Percentiles rank a stretch among this genome's conserved stretches.
phyloP scores from a whole-genome alignment of 2,888 invertebrate species.

The Cerastoderma edule region DNA sequence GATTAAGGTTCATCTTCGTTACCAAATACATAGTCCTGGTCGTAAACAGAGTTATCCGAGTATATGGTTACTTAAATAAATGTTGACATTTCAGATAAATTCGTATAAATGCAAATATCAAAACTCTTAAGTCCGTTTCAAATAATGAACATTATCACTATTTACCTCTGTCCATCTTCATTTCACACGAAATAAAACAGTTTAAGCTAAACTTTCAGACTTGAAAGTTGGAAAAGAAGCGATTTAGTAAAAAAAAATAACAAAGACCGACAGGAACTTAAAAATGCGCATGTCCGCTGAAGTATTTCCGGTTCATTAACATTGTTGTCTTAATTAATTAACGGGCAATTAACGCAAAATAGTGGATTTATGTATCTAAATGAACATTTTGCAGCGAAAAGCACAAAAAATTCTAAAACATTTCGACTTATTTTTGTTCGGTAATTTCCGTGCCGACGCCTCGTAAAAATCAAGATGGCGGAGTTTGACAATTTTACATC shows the following conservation, averaged over 20 bases:
- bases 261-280: conserved; percentile 34
- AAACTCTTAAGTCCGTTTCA: too few species aligned
- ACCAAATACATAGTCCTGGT: too few species aligned
- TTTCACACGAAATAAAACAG: neutral
- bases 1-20: too few species aligned
- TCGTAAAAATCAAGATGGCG: conserved; percentile 50
- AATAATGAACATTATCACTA: too few species aligned
- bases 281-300: conserved; percentile 42
- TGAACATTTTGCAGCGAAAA: neutral
- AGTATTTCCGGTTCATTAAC: conserved; percentile 62
- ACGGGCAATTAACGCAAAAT: conserved; percentile 34
- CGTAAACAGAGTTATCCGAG: too few species aligned
- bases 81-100: neutral
- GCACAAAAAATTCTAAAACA: neutral
- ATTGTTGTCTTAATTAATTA: conserved; percentile 60
- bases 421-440: conserved; percentile 12
- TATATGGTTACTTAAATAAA: neutral
- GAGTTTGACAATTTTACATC: conserved; percentile 40
- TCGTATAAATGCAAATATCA: neutral
- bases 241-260: conserved; percentile 15
- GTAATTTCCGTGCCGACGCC: conserved; percentile 55
- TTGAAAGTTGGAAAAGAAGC: too few species aligned
- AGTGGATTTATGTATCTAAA: neutral
- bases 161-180: conserved; percentile 4
- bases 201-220: too few species aligned